Evolutionary conservation across 2,888 invertebrate genomes (phyloP).

Genomic region (Hypolimnas misippus): DNA sequence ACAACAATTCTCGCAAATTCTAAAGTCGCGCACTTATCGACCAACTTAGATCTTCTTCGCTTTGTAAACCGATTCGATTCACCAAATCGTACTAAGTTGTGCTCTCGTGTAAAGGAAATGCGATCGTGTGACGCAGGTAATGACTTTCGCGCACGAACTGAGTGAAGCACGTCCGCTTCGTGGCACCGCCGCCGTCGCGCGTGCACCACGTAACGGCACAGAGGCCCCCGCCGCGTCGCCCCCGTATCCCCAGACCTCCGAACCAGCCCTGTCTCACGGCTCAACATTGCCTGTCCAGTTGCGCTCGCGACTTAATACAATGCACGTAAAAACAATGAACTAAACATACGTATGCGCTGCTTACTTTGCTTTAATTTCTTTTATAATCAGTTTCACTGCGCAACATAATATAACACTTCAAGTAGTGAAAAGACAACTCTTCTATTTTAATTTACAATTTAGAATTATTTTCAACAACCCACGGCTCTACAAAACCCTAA

Average conservation of each 20-base stretch:
- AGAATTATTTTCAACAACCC: too few species aligned
- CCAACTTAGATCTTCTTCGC: constrained; percentile 53
- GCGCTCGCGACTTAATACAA: constrained; percentile 38
- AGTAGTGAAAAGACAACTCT: too few species aligned
- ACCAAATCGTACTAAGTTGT: constrained; percentile 55
- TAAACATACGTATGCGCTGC: neutral
- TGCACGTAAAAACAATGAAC: constrained; percentile 15
- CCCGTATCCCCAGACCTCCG: constrained; percentile 52
- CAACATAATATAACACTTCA: neutral
- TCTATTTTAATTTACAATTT: too few species aligned
- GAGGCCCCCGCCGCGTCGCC: constrained; percentile 59
- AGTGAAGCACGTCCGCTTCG: constrained; percentile 83
- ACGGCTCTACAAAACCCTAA: too few species aligned
- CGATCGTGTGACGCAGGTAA: constrained; percentile 77
- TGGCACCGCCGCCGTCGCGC: constrained; percentile 65
- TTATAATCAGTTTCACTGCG: neutral
- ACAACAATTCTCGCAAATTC: constrained; percentile 47
- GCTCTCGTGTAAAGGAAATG: constrained; percentile 74
- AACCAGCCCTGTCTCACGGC: constrained; percentile 49
- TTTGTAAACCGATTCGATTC: constrained; percentile 61
- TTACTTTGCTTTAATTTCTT: neutral
- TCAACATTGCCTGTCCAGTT: constrained; percentile 35
- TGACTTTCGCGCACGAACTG: constrained; percentile 84
- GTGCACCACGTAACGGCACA: constrained; percentile 75
- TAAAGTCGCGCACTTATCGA: constrained; percentile 51